Conservation (phyloP, 2,888 invertebrate species). For the Boloria euphrosyne region DNA sequence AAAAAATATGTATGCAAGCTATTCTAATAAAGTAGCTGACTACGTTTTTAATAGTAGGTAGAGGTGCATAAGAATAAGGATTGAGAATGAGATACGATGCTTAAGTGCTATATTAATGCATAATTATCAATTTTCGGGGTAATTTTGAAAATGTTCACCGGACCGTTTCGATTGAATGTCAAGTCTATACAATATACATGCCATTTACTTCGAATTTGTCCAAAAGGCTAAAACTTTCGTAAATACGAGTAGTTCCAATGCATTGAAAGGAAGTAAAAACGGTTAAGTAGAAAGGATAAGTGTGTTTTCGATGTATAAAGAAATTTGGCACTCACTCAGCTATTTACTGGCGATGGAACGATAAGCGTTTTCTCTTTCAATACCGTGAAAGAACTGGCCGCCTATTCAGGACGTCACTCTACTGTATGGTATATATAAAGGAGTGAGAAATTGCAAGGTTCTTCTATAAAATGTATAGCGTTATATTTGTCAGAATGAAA, state of each 20-base stretch:
- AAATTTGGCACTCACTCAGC: constrained; percentile 76
- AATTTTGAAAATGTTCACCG: neutral
- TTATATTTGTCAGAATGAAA: neutral
- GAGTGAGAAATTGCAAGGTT: constrained; percentile 60
- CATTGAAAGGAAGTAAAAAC: constrained; percentile 53
- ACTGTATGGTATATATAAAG: constrained; percentile 73
- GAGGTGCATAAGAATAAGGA: too few relatives aligned
- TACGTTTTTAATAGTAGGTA: too few relatives aligned
- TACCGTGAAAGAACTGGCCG: constrained; percentile 77
- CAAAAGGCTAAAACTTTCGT: constrained; percentile 27
- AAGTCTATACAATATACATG: constrained; percentile 2
- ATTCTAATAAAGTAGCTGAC: too few relatives aligned
- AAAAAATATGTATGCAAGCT: too few relatives aligned
- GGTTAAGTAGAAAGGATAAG: constrained; percentile 74
- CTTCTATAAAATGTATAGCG: constrained; percentile 1
- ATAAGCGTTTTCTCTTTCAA: constrained; percentile 80
- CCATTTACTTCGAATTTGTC: constrained; percentile 14
- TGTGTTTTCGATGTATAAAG: constrained; percentile 75
- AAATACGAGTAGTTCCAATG: constrained; percentile 22
- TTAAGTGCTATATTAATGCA: too few relatives aligned
- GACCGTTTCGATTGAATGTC: constrained; percentile 41
- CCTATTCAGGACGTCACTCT: constrained; percentile 63
- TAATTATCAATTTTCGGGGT: neutral
- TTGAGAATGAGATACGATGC: too few relatives aligned
- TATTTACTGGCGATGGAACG: constrained; percentile 78